Evolutionary conservation across 2,888 invertebrate genomes (phyloP).

Genomic region (Xestia sexstrigata): DNA sequence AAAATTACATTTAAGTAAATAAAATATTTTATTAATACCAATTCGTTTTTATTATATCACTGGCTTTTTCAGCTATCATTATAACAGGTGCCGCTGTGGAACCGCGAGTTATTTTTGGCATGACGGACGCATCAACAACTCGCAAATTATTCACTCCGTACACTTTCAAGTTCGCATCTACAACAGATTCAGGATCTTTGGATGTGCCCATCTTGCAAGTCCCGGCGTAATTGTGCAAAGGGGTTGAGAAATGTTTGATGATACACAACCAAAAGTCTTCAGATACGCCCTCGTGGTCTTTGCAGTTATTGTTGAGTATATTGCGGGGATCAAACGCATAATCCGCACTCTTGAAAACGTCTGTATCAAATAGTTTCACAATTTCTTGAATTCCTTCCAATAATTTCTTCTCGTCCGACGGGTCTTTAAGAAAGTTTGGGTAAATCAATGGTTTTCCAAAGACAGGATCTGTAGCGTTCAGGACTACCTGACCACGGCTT

Average conservation of each 20-base stretch:
- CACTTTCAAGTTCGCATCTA: conserved; percentile 81
- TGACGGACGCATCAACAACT: conserved; percentile 86
- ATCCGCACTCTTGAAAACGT: conserved; percentile 83
- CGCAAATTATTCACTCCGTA: conserved; percentile 83
- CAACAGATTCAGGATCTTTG: conserved; percentile 84
- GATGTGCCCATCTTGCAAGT: conserved; percentile 87
- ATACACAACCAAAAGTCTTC: conserved; percentile 87
- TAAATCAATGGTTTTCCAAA: conserved; percentile 86
- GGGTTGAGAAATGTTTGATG: conserved; percentile 86
- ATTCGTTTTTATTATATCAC: conserved; percentile 86
- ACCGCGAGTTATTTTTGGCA: conserved; percentile 86
- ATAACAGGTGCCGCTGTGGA: conserved; percentile 87
- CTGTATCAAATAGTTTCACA: conserved; percentile 86
- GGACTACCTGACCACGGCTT: conserved; percentile 84
- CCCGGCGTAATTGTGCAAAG: conserved; percentile 86
- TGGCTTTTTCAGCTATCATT: conserved; percentile 89
- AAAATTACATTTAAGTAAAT: conserved; percentile 65
- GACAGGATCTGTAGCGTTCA: conserved; percentile 83
- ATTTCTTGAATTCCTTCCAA: conserved; percentile 85
- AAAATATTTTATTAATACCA: conserved; percentile 83
- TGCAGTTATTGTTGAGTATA: conserved; percentile 85
- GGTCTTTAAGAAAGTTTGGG: conserved; percentile 85
- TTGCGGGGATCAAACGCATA: conserved; percentile 84
- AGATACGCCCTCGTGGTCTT: conserved; percentile 82
- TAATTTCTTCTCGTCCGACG: conserved; percentile 82